Evolutionary conservation across 2,113 vertebrate species (phyloP).

Genomic region (Trichechus manatus): DNA sequence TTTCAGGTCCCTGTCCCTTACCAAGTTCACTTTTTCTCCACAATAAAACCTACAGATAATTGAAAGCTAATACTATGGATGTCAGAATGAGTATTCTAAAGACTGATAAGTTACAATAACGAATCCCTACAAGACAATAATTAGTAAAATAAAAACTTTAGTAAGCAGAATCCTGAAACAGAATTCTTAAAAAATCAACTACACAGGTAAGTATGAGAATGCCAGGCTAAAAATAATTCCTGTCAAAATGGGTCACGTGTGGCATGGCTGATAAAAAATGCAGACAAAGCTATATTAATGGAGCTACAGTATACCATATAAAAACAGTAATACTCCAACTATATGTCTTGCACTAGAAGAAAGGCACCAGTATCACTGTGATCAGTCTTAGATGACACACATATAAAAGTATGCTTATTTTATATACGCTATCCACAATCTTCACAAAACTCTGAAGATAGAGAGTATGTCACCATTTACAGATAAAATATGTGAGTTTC

Average conservation of each 20-base stretch:
- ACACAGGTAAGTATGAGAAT: neutral
- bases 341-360: neutral
- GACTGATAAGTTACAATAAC: neutral
- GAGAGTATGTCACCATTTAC: neutral
- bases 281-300: too few species aligned
- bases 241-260: neutral
- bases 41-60: constrained; percentile 1
- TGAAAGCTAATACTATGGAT: neutral
- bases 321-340: neutral
- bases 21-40: neutral
- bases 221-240: neutral
- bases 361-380: neutral
- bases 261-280: neutral
- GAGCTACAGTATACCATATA: neutral
- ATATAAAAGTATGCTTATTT: neutral
- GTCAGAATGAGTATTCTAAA: constrained; percentile 26
- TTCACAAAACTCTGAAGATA: neutral
- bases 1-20: neutral
- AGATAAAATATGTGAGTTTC: constrained; percentile 22
- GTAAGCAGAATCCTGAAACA: neutral
- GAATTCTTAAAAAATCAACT: neutral
- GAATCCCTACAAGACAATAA: neutral
- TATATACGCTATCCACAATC: neutral
- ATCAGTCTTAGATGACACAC: neutral
- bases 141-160: constrained; percentile 7